Evolutionary conservation across 2,888 invertebrate genomes (phyloP), one percentile per base, ranked within the genome.

Genomic region (Odontothrips loti): DNA sequence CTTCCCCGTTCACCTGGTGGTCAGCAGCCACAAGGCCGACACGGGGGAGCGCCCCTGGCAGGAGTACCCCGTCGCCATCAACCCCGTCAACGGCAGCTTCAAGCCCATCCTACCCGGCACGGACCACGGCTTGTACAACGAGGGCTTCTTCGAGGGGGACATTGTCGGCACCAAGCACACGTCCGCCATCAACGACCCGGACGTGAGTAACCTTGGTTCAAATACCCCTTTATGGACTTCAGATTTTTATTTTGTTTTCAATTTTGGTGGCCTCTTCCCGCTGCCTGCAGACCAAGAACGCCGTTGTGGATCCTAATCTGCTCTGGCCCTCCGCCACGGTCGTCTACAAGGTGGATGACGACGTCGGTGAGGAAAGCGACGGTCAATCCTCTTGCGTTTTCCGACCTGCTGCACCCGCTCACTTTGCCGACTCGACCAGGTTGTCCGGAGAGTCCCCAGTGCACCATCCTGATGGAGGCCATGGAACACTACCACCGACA

Each of bases 61-160:
- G 43, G 94, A 96, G 86, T 89, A 96, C 85, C 90, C 91, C 85
- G 94, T 96, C 85, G 93, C 95, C 20, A 91, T 91, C 80, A 94
- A 94, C 89, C 90, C 91, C 83, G 88, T 91, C 85, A 68, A 23
- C 68, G 11, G 23, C 68, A 68, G 17, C 23, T 68, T 68, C 23
- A n/a, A 23, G 23, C 68, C 68, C 23, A 68, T 68, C 23, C 23
- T 68, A 0, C 68, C 68, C 10, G 85, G 85, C 11, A 84, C 85
- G 1, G 85, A 85, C 79, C 78, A 79, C 12, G 85, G 85, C 15
- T 84, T 85, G 23, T 85, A 85, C 83, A 85, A 85, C 81, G 68
- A 83, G 47, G 84, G 82, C 10, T 81, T 84, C 75, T 83, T 84
- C 80, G 84, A 85, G 81, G 85, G 85, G 23, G 85, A 85, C 81